Base-by-base conservation (phyloP, 2,113 vertebrate species). In the Etia nguti region DNA sequence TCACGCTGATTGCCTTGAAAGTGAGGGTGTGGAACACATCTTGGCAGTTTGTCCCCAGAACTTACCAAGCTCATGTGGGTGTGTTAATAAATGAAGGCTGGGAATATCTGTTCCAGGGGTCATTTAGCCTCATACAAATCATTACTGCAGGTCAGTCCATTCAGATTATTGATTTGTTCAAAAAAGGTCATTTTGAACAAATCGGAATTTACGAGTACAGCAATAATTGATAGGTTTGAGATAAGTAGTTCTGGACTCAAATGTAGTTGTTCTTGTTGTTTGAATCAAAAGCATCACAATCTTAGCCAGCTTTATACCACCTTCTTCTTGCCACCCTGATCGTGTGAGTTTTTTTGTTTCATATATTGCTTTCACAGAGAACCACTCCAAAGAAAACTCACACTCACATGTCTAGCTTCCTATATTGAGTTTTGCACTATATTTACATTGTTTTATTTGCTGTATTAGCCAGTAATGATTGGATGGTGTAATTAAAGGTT, bases 31-130 rank as follows among this genome's bases (percentile, higher is more conserved):
- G 55, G 70, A 43, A 50, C 4, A 8, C 46, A 82, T 84, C 31
- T 36, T 12, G 22, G 46, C 60, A 62, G 24, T 34, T 59, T 77
- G 10, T 29, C 9, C 36, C 26, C 41, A 24, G 38, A 48, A 86
- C 73, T 54, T 46, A n/a, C 55, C 46, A 46, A 57, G 84, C 83
- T 79, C 36, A 50, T 73, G 38, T 81, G 26, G 5, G 54, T 38
- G 16, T 34, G 70, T 92, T 83, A 88, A 91, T 91, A 82, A 91
- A 93, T 84, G 54, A 92, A 92, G 81, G 18, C 41, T 85, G 82
- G 85, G 88, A 85, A 91, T 85, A 57, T 80, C 50, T 83, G 87
- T 86, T 82, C 56, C 31, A 13, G 81, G 43, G 88, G 54, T 94
- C 81, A 88, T 77, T 80, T 13, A 54, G 52, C 56, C 83, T 84